A percentile compares a stretch with the other conserved stretches of the same genome.
These are phyloP conservation scores for Nemotelus pantherinus DNA, from an alignment of 2,888 invertebrate genomes.

Conservation along the genomic window DNA sequence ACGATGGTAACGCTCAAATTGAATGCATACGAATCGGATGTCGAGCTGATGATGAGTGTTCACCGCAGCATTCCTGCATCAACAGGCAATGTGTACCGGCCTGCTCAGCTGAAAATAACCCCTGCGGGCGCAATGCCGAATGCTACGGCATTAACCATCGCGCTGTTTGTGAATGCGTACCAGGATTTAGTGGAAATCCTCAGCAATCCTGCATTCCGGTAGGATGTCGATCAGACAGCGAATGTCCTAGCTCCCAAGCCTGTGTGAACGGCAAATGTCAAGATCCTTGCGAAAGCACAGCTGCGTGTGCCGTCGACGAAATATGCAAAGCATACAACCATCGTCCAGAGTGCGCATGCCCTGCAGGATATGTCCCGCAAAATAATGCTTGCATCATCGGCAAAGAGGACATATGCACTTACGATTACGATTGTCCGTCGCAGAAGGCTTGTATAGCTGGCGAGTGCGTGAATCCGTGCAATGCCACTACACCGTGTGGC, in stretches of 20 bases:
- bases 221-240: conserved; percentile 81
- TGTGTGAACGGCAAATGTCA: conserved; percentile 85
- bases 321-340: conserved; percentile 82
- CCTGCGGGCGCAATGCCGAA: conserved; percentile 81
- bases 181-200: conserved; percentile 85
- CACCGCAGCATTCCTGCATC: conserved; percentile 83
- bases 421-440: conserved; percentile 83
- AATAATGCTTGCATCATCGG: conserved; percentile 70
- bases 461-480: conserved; percentile 86
- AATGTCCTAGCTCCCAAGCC: conserved; percentile 82
- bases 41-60: conserved; percentile 79
- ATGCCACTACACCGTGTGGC: conserved; percentile 76
- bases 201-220: conserved; percentile 79
- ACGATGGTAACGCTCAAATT: conserved; percentile 84
- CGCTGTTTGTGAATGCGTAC: conserved; percentile 84
- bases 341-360: conserved; percentile 82
- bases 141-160: conserved; percentile 84
- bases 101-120: conserved; percentile 74
- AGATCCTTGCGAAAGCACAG: conserved; percentile 75
- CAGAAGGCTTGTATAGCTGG: conserved; percentile 84
- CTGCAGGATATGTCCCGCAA: conserved; percentile 76
- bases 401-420: conserved; percentile 73
- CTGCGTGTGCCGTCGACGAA: conserved; percentile 77
- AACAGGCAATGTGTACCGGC: conserved; percentile 85
- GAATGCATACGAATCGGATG: conserved; percentile 82